Conservation (phyloP, 2,797 vertebrate species). For the Morus bassanus region DNA sequence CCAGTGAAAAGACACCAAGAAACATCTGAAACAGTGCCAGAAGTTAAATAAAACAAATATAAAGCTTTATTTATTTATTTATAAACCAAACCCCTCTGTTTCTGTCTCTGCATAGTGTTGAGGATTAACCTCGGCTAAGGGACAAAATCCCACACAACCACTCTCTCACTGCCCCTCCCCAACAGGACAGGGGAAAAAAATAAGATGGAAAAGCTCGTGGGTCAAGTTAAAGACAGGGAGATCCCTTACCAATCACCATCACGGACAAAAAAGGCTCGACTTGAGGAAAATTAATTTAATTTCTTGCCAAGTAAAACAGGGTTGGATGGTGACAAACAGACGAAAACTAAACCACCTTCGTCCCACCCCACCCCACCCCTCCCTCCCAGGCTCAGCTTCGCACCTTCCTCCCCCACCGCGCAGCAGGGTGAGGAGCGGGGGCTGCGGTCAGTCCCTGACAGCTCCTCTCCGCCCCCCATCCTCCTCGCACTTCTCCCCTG, state of each 20-base stretch:
- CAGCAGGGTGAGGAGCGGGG: no score
- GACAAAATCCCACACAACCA: neutral
- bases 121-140: neutral
- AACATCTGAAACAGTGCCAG: neutral
- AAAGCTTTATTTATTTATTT: neutral
- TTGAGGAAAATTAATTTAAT: neutral
- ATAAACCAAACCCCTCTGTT: neutral
- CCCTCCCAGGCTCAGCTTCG: neutral
- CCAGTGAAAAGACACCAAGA: rapidly evolving
- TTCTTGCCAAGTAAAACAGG: neutral
- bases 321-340: neutral
- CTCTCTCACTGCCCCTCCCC: neutral
- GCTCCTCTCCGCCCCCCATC: neutral
- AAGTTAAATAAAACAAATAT: neutral
- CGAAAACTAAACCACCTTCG: neutral
- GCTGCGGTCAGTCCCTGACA: rapidly evolving
- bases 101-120: neutral
- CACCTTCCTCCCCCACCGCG: rapidly evolving
- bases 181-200: neutral
- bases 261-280: rapidly evolving
- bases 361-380: neutral
- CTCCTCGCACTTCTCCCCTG: no score
- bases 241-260: neutral
- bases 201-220: neutral
- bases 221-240: neutral